Conservation (phyloP, 2,797 vertebrate species). For the Sebastes reedi region DNA sequence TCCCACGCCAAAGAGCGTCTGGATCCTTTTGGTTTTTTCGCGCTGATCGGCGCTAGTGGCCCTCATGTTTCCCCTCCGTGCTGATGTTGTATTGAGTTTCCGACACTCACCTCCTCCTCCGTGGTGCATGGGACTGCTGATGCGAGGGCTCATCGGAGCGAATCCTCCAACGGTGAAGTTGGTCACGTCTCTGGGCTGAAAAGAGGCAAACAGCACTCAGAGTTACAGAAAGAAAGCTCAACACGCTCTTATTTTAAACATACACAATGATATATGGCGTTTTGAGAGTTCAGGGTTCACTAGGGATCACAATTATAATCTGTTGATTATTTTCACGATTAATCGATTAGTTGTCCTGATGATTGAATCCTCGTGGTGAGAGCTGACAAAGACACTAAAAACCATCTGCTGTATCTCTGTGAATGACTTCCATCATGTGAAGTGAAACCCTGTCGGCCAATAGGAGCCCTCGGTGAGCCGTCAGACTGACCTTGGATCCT, state of each 20-base stretch:
- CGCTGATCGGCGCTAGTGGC: too few relatives aligned
- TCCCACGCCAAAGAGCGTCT: too few relatives aligned
- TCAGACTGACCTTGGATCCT: conserved; percentile 88
- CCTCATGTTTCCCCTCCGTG: too few relatives aligned
- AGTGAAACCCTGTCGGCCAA: neutral
- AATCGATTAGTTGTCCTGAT: neutral
- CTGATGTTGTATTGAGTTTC: neutral
- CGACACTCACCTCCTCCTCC: conserved; percentile 76
- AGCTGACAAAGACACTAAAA: neutral
- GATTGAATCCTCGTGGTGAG: neutral
- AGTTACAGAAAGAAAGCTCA: neutral
- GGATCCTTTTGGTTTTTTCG: too few relatives aligned
- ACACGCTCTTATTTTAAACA: neutral
- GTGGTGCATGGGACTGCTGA: conserved; percentile 96
- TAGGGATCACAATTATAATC: neutral
- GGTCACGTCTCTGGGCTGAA: conserved; percentile 92
- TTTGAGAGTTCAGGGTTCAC: neutral
- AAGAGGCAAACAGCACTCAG: neutral
- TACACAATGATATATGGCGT: neutral
- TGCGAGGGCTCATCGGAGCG: conserved; percentile 93
- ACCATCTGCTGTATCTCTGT: neutral
- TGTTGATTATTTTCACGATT: too few relatives aligned
- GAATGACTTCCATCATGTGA: neutral
- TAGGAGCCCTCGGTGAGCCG: neutral
- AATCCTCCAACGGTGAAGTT: conserved; percentile 93